A percentile compares a stretch with the other conserved stretches of the same genome.
Conservation (phyloP, 2,797 vertebrate genomes). For the Diglossa cyanea region DNA sequence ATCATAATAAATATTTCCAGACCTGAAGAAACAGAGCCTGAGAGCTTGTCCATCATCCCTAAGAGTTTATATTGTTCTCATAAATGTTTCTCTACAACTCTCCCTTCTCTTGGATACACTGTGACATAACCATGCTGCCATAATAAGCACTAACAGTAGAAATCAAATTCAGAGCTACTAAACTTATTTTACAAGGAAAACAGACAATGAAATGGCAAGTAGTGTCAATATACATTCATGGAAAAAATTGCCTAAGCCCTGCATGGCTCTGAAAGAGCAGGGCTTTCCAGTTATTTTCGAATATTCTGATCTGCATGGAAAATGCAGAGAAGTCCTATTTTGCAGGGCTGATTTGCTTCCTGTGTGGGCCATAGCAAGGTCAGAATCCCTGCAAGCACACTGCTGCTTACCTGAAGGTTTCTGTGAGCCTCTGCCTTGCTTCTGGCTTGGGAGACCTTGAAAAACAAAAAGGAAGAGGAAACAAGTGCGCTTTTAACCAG, state of each 20-base stretch:
- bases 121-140: background rate
- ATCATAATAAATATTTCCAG: background rate
- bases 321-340: background rate
- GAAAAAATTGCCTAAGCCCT: background rate
- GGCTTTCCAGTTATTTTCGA: background rate
- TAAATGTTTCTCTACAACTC: background rate
- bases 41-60: background rate
- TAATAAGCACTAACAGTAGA: background rate
- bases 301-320: background rate
- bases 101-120: background rate
- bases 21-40: background rate
- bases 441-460: background rate
- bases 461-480: background rate
- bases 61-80: background rate
- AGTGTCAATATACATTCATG: background rate
- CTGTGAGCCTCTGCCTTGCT: background rate
- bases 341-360: background rate
- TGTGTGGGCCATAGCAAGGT: background rate
- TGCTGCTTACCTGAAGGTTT: background rate
- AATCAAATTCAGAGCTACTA: background rate
- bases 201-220: background rate
- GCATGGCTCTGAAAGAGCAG: background rate
- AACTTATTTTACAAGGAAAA: background rate
- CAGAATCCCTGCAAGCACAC: background rate
- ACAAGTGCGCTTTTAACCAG: background rate